A percentile compares a stretch with the other conserved stretches of the same genome.
Evolutionary conservation across 2,888 invertebrate species (phyloP).

Genomic region (Petrolisthes cinctipes): DNA sequence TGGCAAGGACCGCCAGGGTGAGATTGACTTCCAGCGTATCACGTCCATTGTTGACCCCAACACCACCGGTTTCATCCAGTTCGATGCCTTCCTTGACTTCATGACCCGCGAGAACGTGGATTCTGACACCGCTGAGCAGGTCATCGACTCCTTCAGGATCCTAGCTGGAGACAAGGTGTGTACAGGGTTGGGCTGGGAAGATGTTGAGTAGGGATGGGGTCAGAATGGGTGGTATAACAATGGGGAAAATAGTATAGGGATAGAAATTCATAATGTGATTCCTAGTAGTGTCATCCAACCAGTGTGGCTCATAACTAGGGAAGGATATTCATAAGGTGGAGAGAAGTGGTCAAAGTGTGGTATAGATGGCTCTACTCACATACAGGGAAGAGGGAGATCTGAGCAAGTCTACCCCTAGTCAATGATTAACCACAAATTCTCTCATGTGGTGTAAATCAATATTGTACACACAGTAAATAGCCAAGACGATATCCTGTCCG

Average conservation of each 20-base stretch:
- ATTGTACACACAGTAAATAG: too few relatives aligned
- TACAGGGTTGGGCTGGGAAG: background rate
- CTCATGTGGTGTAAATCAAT: too few relatives aligned
- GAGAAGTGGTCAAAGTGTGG: too few relatives aligned
- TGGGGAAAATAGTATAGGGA: background rate
- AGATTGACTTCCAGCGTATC: slow-evolving; percentile 98
- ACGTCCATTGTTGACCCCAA: slow-evolving; percentile 97
- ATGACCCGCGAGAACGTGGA: slow-evolving; percentile 99
- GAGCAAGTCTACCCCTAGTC: too few relatives aligned
- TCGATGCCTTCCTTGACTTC: slow-evolving; percentile 99
- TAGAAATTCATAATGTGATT: too few relatives aligned
- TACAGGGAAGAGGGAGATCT: too few relatives aligned
- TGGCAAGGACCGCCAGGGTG: slow-evolving; percentile 95
- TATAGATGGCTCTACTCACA: too few relatives aligned
- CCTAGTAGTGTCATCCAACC: too few relatives aligned
- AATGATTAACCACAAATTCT: too few relatives aligned
- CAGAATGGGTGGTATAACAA: background rate
- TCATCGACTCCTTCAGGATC: slow-evolving; percentile 98
- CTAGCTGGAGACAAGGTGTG: slow-evolving; percentile 97
- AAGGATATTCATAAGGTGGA: too few relatives aligned
- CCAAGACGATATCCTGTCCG: too few relatives aligned
- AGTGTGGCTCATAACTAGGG: too few relatives aligned
- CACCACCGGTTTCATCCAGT: slow-evolving; percentile 94
- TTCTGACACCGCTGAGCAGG: slow-evolving; percentile 97
- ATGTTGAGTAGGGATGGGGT: background rate